Percentiles rank a stretch among this genome's conserved stretches.
These are phyloP conservation scores for fruit fly (Drosophila melanogaster) DNA, from an alignment of 1,140 invertebrate genomes.

Conservation along the genomic window DNA sequence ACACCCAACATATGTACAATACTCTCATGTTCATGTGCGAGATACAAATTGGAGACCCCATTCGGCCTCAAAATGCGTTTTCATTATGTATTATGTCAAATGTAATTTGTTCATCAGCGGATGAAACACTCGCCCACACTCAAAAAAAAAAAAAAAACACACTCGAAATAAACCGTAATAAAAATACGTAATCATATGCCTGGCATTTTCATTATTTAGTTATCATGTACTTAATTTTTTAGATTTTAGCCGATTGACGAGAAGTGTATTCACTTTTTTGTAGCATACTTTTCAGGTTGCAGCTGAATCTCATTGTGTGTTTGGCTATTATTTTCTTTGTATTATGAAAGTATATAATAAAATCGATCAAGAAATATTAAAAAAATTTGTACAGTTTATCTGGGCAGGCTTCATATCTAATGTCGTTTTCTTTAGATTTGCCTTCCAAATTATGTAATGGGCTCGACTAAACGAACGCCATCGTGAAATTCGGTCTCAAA, in stretches of 20 bases:
- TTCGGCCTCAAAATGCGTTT: conserved; percentile 27
- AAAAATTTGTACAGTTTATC: not conserved
- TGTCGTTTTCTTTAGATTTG: not conserved
- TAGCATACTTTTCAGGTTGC: not conserved
- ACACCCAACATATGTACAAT: conserved; percentile 48
- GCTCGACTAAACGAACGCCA: not conserved
- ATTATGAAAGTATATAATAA: no score
- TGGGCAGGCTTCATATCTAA: no score
- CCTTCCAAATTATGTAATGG: conserved; percentile 1
- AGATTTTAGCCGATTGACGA: not conserved
- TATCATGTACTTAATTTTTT: not conserved
- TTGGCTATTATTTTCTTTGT: no score
- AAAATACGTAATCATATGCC: conserved; percentile 35
- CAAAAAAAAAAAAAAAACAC: conserved; percentile 43
- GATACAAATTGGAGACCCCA: not conserved
- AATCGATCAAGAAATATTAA: not conserved
- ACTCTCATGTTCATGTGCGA: conserved; percentile 48
- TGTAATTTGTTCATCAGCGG: conserved; percentile 48
- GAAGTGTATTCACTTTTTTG: not conserved
- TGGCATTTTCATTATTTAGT: conserved; percentile 3
- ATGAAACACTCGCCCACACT: conserved; percentile 44
- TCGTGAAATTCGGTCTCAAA: conserved; percentile 16
- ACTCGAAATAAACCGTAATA: conserved; percentile 51
- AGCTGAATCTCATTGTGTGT: not conserved
- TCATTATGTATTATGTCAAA: conserved; percentile 51